phyloP scores from a whole-genome alignment of 2,113 vertebrate genomes.

The Anolis sagrei region DNA sequence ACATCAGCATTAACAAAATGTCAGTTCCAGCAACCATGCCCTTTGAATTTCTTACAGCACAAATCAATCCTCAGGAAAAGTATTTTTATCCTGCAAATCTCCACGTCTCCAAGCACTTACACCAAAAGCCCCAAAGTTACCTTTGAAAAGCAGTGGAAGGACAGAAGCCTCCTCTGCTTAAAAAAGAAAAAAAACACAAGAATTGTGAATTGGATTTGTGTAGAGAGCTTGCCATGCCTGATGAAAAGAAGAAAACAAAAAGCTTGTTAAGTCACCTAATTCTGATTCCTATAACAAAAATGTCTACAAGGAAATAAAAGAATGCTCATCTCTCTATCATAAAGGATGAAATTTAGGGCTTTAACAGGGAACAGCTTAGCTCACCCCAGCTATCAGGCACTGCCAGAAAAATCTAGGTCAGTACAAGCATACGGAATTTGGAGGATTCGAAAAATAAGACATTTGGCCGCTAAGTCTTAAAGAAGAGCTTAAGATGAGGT shows the following conservation, averaged over 20 bases:
- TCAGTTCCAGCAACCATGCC: background rate
- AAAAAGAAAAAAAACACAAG: background rate
- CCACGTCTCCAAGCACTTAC: background rate
- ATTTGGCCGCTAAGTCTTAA: slow-evolving; percentile 45
- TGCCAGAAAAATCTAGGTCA: slow-evolving; percentile 62
- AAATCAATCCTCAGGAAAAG: background rate
- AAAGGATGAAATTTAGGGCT: slow-evolving; percentile 40
- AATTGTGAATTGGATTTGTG: background rate
- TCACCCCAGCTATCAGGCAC: slow-evolving; percentile 55
- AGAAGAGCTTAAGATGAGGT: slow-evolving; percentile 51
- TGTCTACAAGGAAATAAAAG: slow-evolving; percentile 54
- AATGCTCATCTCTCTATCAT: slow-evolving; percentile 44
- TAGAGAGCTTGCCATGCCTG: slow-evolving; percentile 32
- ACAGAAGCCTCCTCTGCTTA: background rate
- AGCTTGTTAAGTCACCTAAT: background rate
- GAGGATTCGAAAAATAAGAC: slow-evolving; percentile 56
- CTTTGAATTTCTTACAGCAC: background rate
- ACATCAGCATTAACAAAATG: background rate
- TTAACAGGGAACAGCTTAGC: slow-evolving; percentile 52
- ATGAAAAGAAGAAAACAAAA: slow-evolving; percentile 31
- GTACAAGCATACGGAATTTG: slow-evolving; percentile 45
- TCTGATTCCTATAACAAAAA: slow-evolving; percentile 39
- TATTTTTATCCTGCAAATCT: no score
- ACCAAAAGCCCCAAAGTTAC: background rate
- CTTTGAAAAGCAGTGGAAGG: background rate